These are phyloP conservation scores for Euphydryas editha DNA, from an alignment of 2,888 invertebrate genomes.

Conservation along the genomic window DNA sequence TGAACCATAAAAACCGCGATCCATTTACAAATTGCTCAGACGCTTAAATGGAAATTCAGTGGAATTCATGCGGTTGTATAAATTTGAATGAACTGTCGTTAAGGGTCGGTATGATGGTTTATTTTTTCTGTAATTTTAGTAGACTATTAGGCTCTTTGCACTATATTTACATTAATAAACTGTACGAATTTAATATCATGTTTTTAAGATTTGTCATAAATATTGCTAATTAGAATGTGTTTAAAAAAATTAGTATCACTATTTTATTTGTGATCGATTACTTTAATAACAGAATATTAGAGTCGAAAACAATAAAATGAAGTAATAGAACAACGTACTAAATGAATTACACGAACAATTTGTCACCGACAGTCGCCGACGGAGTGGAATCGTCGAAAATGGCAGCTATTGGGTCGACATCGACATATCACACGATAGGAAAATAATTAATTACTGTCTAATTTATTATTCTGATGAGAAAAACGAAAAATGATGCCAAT, in stretches of 20 bases:
- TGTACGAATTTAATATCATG: too few relatives aligned
- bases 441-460: conserved; percentile 24
- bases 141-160: background rate
- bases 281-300: conserved; percentile 8
- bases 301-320: conserved; percentile 17
- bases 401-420: conserved; percentile 9
- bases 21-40: conserved; percentile 77
- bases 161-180: background rate
- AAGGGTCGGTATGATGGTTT: conserved; percentile 12
- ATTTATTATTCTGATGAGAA: conserved; percentile 16
- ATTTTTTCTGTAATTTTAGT: conserved; percentile 11
- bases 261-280: conserved; percentile 14
- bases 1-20: conserved; percentile 54
- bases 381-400: conserved; percentile 22
- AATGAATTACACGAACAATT: conserved; percentile 37
- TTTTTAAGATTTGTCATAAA: too few relatives aligned
- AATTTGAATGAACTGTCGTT: conserved; percentile 68
- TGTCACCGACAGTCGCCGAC: conserved; percentile 32
- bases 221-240: too few relatives aligned
- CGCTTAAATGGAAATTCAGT: conserved; percentile 61
- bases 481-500: background rate
- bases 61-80: conserved; percentile 67
- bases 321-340: conserved; percentile 20
- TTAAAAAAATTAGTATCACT: background rate
- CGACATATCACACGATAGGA: conserved; percentile 17